Conservation (phyloP, 1,140 invertebrate species). For the Meloidogyne exigua region DNA sequence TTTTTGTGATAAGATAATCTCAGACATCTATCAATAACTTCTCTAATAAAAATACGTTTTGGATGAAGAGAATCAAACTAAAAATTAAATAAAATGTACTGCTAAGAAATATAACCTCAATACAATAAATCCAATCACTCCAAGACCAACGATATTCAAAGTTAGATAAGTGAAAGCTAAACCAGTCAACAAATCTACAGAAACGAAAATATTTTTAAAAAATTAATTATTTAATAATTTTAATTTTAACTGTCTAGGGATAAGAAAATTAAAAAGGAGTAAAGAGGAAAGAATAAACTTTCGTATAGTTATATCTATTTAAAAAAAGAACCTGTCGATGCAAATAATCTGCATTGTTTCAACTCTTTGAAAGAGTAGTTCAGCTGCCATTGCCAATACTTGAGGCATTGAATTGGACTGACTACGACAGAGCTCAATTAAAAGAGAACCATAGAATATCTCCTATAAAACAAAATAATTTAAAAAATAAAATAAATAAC, state of each 20-base stretch:
- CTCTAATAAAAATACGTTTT: slow-evolving; percentile 89
- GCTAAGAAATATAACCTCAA: slow-evolving; percentile 44
- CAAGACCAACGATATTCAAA: slow-evolving; percentile 98
- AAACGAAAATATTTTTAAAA: background rate
- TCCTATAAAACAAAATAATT: slow-evolving; percentile 70
- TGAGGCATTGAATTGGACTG: slow-evolving; percentile 94
- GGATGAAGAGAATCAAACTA: slow-evolving; percentile 84
- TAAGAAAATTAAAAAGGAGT: too few species aligned
- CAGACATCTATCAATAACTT: slow-evolving; percentile 84
- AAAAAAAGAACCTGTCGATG: slow-evolving; percentile 77
- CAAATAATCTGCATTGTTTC: slow-evolving; percentile 94
- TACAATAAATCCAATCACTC: slow-evolving; percentile 69
- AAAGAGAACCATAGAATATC: slow-evolving; percentile 87
- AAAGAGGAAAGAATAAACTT: background rate
- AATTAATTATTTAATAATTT: too few species aligned
- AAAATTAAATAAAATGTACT: slow-evolving; percentile 66
- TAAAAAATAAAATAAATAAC: background rate
- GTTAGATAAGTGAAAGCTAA: slow-evolving; percentile 96
- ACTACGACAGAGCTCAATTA: slow-evolving; percentile 94
- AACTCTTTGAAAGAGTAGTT: slow-evolving; percentile 89
- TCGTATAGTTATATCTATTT: background rate
- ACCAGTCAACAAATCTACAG: slow-evolving; percentile 86
- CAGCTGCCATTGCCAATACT: slow-evolving; percentile 91
- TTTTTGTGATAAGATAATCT: slow-evolving; percentile 93
- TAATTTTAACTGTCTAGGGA: too few species aligned